Conservation (phyloP, 2,797 vertebrate species). For the Alauda arvensis region DNA sequence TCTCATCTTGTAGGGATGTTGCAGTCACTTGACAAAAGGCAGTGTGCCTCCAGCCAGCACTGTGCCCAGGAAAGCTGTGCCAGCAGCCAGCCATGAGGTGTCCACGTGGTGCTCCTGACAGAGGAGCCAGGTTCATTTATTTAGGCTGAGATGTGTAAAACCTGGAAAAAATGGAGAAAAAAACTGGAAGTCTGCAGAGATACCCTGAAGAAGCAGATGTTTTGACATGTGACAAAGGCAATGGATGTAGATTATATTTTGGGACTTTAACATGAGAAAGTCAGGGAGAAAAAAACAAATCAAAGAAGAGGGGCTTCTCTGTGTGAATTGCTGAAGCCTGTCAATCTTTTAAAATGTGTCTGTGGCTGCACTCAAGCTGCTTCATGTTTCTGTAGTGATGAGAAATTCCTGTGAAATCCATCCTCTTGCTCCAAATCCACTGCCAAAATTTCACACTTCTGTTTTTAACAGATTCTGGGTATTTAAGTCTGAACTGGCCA, state of each 20-base stretch:
- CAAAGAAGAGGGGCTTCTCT: not conserved
- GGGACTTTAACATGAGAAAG: not conserved
- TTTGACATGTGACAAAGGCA: accelerated
- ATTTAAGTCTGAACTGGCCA: not conserved
- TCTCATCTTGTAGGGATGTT: not conserved
- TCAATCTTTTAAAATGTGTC: not conserved
- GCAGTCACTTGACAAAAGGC: not conserved
- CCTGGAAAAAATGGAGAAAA: accelerated
- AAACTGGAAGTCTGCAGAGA: not conserved
- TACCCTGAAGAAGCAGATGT: not conserved
- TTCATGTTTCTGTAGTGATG: accelerated
- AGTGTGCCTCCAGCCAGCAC: not conserved
- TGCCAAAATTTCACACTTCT: not conserved
- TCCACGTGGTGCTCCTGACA: accelerated
- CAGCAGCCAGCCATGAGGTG: not conserved
- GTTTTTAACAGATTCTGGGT: not conserved
- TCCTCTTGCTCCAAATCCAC: not conserved
- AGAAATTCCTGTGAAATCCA: not conserved
- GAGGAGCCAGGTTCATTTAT: not conserved
- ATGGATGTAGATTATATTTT: accelerated
- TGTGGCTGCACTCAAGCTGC: not conserved
- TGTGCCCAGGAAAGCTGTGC: not conserved
- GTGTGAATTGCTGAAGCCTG: not conserved
- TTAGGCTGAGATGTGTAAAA: not conserved
- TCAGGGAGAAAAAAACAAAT: not conserved